Evolutionary conservation across 2,797 vertebrate genomes (phyloP).

Genomic region (Meriones psammophilus): DNA sequence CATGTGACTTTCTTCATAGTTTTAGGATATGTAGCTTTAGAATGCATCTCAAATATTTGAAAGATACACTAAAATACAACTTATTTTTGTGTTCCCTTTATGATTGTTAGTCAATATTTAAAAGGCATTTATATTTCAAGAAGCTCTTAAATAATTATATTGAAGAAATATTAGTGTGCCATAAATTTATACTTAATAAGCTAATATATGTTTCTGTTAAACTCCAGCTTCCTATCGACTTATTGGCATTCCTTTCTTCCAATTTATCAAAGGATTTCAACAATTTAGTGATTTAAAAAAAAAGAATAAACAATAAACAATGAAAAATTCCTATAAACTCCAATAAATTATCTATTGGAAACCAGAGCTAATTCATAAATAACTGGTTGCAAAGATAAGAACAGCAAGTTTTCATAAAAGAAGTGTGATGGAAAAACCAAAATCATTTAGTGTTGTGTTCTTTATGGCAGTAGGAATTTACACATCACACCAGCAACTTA

Average conservation of each 20-base stretch:
- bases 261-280: neutral
- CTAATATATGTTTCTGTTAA: neutral
- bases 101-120: neutral
- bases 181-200: neutral
- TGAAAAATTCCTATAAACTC: neutral
- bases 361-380: neutral
- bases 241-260: neutral
- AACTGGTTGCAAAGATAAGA: neutral
- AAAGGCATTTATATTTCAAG: conserved; percentile 1
- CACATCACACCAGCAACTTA: fast-evolving
- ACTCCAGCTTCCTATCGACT: neutral
- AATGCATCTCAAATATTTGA: conserved; percentile 9
- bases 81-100: neutral
- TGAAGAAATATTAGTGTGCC: neutral
- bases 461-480: fast-evolving
- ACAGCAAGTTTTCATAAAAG: neutral
- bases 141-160: neutral
- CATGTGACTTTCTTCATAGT: neutral
- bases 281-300: neutral
- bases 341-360: neutral
- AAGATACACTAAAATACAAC: neutral
- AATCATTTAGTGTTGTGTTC: fast-evolving
- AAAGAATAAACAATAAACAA: neutral
- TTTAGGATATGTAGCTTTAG: neutral
- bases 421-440: neutral